Evolutionary conservation across 30 jellyfish, hydroid and myxozoan genomes (phyloP).

Genomic region (Aurelia aurita complex sp. Pacific): DNA sequence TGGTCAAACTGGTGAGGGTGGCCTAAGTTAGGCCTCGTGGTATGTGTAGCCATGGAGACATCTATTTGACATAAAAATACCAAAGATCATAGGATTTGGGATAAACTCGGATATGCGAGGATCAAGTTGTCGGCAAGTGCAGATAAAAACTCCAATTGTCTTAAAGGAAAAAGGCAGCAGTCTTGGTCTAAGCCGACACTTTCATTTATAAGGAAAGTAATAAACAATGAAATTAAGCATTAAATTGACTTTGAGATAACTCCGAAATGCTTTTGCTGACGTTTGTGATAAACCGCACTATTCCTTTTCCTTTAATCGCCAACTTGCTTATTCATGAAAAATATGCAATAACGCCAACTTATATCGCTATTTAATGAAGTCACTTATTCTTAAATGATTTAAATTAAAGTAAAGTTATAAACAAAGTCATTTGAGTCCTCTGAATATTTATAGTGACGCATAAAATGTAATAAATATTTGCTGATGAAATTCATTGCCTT

Average conservation of each 20-base stretch:
- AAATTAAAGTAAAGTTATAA: neutral
- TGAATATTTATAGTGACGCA: neutral
- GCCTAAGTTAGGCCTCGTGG: no score
- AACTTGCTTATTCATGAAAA: neutral
- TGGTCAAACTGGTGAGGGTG: no score
- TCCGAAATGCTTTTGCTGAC: neutral
- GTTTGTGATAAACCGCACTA: no score
- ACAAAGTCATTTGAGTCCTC: neutral
- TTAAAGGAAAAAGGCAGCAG: conserved; percentile 16
- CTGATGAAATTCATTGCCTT: no score
- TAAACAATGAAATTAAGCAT: neutral
- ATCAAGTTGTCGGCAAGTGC: conserved; percentile 7
- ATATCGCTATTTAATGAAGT: neutral
- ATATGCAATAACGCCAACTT: neutral
- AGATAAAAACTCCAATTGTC: conserved; percentile 7
- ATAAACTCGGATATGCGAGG: neutral
- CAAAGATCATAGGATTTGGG: no score
- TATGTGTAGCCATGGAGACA: neutral
- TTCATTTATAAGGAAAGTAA: neutral
- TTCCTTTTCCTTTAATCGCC: neutral
- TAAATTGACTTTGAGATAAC: conserved; percentile 6
- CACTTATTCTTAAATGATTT: conserved; percentile 2
- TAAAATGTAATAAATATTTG: neutral
- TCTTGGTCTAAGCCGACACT: conserved; percentile 23
- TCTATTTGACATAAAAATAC: neutral